These are phyloP conservation scores for Calliphora vomitoria DNA, from an alignment of 2,888 invertebrate species.

Conservation along the genomic window DNA sequence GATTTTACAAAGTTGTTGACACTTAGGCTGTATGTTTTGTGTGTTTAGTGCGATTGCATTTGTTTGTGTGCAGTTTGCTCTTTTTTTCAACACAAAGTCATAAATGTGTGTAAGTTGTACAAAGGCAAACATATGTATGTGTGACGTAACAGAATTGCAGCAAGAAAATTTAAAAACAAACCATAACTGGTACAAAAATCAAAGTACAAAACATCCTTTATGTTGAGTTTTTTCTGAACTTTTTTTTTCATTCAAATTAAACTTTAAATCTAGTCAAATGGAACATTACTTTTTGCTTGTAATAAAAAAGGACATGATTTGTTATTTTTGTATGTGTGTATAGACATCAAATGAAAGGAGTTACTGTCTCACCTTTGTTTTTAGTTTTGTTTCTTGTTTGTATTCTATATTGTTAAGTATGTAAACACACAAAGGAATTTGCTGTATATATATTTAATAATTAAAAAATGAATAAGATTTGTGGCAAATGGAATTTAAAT, in stretches of 20 bases:
- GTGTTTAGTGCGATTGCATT: background rate
- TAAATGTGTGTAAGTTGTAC: background rate
- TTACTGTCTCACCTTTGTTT: conserved; percentile 14
- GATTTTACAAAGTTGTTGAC: conserved; percentile 49
- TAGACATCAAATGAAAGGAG: background rate
- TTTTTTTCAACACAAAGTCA: background rate
- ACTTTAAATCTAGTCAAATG: background rate
- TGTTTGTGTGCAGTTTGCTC: background rate
- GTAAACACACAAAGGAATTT: too few species aligned
- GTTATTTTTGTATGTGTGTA: background rate
- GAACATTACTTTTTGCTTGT: background rate
- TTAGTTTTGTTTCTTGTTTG: background rate
- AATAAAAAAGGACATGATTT: conserved; percentile 14
- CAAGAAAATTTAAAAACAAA: conserved; percentile 7
- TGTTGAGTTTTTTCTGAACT: background rate
- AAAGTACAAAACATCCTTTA: background rate
- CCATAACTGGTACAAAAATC: conserved; percentile 11
- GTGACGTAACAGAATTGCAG: background rate
- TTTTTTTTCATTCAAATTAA: background rate
- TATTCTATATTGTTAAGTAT: background rate
- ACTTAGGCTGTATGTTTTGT: conserved; percentile 1
- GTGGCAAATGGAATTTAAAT: too few species aligned
- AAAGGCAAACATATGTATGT: background rate
- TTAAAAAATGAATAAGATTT: too few species aligned
- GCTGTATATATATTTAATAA: too few species aligned